Evolutionary conservation across 1,140 invertebrate species (phyloP), one percentile per base, ranked within the genome.

Genomic region (Cecropterus lyciades): DNA sequence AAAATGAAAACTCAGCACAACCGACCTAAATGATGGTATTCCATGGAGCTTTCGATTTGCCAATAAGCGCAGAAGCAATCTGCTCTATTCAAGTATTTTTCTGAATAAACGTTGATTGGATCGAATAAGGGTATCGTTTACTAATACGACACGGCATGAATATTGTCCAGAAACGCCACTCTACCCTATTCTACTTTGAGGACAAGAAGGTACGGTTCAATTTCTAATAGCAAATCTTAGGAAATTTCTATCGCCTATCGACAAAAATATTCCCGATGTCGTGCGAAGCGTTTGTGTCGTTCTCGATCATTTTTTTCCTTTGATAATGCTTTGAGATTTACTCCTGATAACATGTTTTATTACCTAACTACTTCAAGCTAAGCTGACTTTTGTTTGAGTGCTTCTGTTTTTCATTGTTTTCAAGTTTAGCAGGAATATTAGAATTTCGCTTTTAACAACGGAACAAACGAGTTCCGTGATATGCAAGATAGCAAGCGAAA

Each of bases 41-140:
- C 16, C 37, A 42, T 43, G 11, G 13, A 40, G 37, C 14, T 33
- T 56, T 42, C 30, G 10, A 56, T 20, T 56, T 55, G 33, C 53
- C 53, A 56, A 56, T 42, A 42, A 56, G 16, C 24, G 43, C 27
- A 48, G 16, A 27, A 48, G 13, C 42, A 60, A 60, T 60, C 56
- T 24, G 56, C 13, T 48, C 56, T 46, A 46, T 59, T 59, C 56
- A 59, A 59, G 56, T 46, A 59, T 59, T 59, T 57, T 59, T 59
- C 56, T 59, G 56, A 59, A 59, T 59, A 46, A 59, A 59, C 24
- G 42, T 42, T 59, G 56, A 59, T 59, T 59, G 56, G 56, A 59
- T 59, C 56, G 56, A 59, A 59, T 59, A 59, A 46, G 56, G n/a
- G 56, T 56, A 56, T 56, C 33, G 37, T 43, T 56, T 56, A 56